A percentile compares a stretch with the other conserved stretches of the same genome.
Evolutionary conservation across 2,797 vertebrate species (phyloP).

Genomic region (Pseudochirops corinnae): DNA sequence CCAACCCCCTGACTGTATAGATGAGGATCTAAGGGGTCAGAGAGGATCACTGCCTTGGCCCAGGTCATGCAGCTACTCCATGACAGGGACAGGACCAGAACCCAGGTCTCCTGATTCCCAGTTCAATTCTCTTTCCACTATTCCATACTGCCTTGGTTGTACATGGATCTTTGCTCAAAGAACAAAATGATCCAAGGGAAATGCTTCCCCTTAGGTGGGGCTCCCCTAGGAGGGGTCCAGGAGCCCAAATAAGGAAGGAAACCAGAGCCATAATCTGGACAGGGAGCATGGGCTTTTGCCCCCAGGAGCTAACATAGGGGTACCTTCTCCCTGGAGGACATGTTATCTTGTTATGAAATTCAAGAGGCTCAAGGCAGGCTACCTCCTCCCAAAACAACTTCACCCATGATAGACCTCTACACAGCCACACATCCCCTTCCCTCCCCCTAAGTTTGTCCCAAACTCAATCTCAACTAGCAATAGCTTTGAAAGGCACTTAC

Average conservation of each 20-base stretch:
- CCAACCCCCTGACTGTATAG: not conserved
- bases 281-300: not conserved
- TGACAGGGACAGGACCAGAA: accelerated
- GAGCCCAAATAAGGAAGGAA: not conserved
- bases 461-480: accelerated
- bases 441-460: accelerated
- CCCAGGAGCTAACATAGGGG: not conserved
- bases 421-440: too few relatives aligned
- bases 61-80: not conserved
- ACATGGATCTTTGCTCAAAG: not conserved
- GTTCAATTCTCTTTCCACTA: not conserved
- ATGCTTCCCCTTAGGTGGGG: not conserved
- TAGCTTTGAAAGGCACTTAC: conserved; percentile 83
- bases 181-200: not conserved
- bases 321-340: not conserved
- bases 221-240: not conserved
- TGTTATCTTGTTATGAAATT: not conserved
- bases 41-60: not conserved
- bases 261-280: not conserved
- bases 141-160: not conserved
- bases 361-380: not conserved
- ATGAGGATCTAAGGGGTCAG: not conserved
- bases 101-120: not conserved
- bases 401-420: not conserved
- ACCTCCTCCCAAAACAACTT: not conserved